A percentile compares a stretch with the other conserved stretches of the same genome.
These are phyloP conservation scores for Sebastes kiyomatsui DNA, from an alignment of 2,797 vertebrate species.

Conservation along the genomic window DNA sequence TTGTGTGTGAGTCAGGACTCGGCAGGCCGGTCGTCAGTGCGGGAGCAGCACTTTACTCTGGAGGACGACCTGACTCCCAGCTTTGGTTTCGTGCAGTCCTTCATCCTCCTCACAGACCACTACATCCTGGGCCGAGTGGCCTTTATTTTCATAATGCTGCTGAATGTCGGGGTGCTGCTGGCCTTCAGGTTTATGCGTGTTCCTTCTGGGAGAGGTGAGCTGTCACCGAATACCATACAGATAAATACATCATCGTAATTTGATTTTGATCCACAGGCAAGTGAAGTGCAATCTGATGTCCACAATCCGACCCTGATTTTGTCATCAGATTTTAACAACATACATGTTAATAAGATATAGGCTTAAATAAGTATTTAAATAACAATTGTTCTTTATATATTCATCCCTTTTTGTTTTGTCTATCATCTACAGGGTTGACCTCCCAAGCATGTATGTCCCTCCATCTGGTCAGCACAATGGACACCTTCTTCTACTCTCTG, in stretches of 20 bases:
- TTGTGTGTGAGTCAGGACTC: slow-evolving; percentile 83
- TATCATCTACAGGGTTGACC: slow-evolving; percentile 77
- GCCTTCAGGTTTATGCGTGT: slow-evolving; percentile 84
- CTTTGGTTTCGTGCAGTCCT: slow-evolving; percentile 89
- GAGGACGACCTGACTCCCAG: slow-evolving; percentile 84
- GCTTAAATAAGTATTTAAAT: background rate
- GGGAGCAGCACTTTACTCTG: slow-evolving; percentile 88
- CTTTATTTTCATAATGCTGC: slow-evolving; percentile 84
- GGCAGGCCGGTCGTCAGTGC: slow-evolving; percentile 81
- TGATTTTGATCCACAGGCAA: background rate
- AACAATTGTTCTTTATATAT: background rate
- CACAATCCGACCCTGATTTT: background rate
- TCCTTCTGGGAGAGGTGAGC: slow-evolving; percentile 86
- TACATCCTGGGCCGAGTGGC: slow-evolving; percentile 86
- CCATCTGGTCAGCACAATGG: slow-evolving; percentile 89
- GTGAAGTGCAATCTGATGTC: background rate
- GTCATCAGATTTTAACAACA: background rate
- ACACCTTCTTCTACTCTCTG: slow-evolving; percentile 88
- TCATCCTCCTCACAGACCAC: slow-evolving; percentile 93
- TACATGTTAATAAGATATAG: background rate
- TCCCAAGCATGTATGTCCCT: slow-evolving; percentile 85
- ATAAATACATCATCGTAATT: background rate
- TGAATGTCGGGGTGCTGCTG: slow-evolving; percentile 86
- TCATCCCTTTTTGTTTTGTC: background rate
- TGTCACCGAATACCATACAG: background rate